Evolutionary conservation across 2,888 invertebrate genomes (phyloP).

Genomic region (Artemia sinica): DNA sequence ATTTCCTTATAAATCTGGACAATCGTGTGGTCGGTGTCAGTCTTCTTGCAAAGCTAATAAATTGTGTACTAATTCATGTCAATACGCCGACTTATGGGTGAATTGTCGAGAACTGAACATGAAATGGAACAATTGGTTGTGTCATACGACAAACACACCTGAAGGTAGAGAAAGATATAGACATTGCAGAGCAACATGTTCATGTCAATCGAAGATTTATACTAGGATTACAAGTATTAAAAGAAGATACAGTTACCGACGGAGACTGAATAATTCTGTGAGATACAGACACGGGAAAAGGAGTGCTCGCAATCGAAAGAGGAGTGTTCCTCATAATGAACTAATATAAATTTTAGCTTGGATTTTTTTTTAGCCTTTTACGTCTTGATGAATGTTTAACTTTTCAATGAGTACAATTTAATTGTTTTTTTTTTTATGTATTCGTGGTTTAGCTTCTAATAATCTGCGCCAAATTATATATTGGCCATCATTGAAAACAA

Average conservation of each 20-base stretch:
- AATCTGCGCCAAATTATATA: no score
- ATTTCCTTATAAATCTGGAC: slow-evolving; percentile 44
- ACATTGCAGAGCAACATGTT: slow-evolving; percentile 54
- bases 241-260: slow-evolving; percentile 13
- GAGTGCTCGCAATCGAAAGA: background rate
- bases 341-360: no score
- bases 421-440: no score
- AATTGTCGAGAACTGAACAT: slow-evolving; percentile 49
- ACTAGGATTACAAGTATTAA: slow-evolving; percentile 19
- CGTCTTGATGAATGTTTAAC: no score
- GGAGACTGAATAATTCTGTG: background rate
- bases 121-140: slow-evolving; percentile 44
- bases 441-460: no score
- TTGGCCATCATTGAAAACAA: no score
- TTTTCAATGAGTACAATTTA: no score
- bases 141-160: slow-evolving; percentile 36
- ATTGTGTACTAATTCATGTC: slow-evolving; percentile 56
- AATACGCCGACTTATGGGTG: slow-evolving; percentile 47
- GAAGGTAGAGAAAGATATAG: slow-evolving; percentile 39
- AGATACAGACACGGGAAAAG: slow-evolving; percentile 1
- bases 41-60: slow-evolving; percentile 41
- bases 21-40: slow-evolving; percentile 47
- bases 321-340: no score
- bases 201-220: slow-evolving; percentile 42
- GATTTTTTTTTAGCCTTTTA: no score